Conservation (phyloP, 1,140 invertebrate genomes). For the Dendroctonus valens region DNA sequence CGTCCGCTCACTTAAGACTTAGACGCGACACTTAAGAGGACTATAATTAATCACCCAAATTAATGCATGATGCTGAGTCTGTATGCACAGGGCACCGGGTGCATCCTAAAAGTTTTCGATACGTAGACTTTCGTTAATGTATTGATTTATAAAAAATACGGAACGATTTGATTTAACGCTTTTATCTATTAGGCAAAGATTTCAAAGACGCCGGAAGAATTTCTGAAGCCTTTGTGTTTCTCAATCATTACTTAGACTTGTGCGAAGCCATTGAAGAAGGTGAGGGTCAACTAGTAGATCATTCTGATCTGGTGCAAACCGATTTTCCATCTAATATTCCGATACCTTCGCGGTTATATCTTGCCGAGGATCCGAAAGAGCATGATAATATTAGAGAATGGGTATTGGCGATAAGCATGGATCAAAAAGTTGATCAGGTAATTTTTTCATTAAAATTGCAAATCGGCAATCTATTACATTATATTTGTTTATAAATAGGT, state of each 20-base stretch:
- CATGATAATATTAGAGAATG: conserved; percentile 92
- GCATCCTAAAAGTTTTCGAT: not conserved
- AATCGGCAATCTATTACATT: not conserved
- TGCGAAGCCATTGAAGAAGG: conserved; percentile 92
- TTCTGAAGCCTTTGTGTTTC: conserved; percentile 93
- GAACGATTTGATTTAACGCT: no score
- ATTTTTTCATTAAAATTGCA: not conserved
- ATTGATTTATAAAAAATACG: no score
- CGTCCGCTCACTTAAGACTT: no score
- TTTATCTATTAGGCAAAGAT: conserved; percentile 61
- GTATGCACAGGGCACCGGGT: no score
- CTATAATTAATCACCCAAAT: no score
- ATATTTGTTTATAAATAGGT: conserved; percentile 50
- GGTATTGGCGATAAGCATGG: conserved; percentile 94
- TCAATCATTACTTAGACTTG: conserved; percentile 95
- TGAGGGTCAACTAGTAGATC: conserved; percentile 72
- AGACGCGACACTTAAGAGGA: no score
- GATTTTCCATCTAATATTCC: conserved; percentile 88
- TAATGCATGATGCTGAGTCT: no score
- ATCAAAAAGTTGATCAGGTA: conserved; percentile 87
- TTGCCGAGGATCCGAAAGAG: conserved; percentile 56
- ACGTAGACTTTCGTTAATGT: no score
- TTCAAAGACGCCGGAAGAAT: conserved; percentile 68
- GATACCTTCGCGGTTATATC: conserved; percentile 65
- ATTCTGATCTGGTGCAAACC: conserved; percentile 83